Percentiles rank a stretch among this genome's conserved stretches.
Evolutionary conservation across 2,797 vertebrate species (phyloP).

Genomic region (Oceanodroma leucorhoa): DNA sequence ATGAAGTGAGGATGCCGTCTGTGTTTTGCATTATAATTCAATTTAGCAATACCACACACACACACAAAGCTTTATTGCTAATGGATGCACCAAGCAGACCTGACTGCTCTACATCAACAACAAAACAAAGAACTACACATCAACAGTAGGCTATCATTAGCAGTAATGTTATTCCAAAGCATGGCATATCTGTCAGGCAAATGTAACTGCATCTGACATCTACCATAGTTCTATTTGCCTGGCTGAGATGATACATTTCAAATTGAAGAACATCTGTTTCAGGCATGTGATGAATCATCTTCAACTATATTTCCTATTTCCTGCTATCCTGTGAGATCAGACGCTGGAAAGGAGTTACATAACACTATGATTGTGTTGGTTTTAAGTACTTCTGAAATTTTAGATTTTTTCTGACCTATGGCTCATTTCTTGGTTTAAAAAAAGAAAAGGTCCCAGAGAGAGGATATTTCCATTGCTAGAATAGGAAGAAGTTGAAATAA

Average conservation of each 20-base stretch:
- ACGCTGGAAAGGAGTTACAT: conserved; percentile 10
- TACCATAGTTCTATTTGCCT: conserved; percentile 20
- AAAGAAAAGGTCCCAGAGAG: neutral
- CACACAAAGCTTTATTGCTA: conserved; percentile 7
- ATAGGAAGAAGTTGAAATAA: neutral
- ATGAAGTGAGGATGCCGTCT: neutral
- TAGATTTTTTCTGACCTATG: neutral
- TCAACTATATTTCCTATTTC: conserved; percentile 34
- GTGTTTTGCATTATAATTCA: conserved; percentile 52
- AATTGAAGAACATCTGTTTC: conserved; percentile 38
- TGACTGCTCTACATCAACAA: conserved; percentile 37
- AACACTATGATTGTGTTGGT: neutral
- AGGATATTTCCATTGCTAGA: neutral
- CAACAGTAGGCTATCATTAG: conserved; percentile 49
- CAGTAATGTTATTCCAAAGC: conserved; percentile 44
- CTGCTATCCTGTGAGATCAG: conserved; percentile 18
- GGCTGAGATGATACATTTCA: neutral
- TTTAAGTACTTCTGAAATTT: neutral
- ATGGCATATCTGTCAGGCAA: conserved; percentile 36
- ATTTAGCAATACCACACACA: conserved; percentile 20
- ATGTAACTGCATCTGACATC: conserved; percentile 40
- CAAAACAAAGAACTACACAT: conserved; percentile 30
- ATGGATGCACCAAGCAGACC: conserved; percentile 38
- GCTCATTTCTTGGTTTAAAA: neutral
- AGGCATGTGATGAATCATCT: conserved; percentile 29